Base-by-base conservation (phyloP, 1,140 invertebrate species). In the Caerostris extrusa region DNA sequence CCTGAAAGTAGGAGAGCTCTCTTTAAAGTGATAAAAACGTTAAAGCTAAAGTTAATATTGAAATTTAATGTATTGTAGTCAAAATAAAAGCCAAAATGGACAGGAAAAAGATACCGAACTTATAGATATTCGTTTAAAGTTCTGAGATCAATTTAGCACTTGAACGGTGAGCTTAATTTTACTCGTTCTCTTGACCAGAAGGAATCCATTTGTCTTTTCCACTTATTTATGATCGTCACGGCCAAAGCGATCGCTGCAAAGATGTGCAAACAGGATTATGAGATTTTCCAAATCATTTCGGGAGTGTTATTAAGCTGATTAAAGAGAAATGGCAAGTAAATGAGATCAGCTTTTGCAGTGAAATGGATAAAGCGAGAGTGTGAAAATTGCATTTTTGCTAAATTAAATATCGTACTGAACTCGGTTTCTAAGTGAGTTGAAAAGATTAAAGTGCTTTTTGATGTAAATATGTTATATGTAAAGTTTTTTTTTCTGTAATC, bases 191-290 rank as follows among this genome's bases (percentile, higher is more conserved):
- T 83, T 83, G 56, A 83, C 82, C 56, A 83, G 82, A 12, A 58
- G 82, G 82, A n/a, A 83, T 58, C 82, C 82, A 58, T 83, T 56
- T 83, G 82, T 83, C 82, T 83, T 83, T 19, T 56, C 82, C 7
- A 57, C 55, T 83, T 83, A 83, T 83, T 83, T 56, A 83, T 57
- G n/a, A 83, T 83, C 82, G 10, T 83, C 34, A 81, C 5, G 50
- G 19, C n/a, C 71, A 64, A 12, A 10, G 10, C 34, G 7, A 57
- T 57, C 14, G 5, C 82, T 19, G 14, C 14, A 57, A 57, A 7
- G 71, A 83, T 83, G 56, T 34, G 53, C 10, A 83, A 83, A 83
- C 19, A 34, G 82, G 82, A 83, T 83, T 83, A 83, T 57, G 57
- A 58, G 82, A 83, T 83, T 83, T 58, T 83, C 55, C 56, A 83